Base-by-base conservation (phyloP, 2,888 invertebrate species). In the Petrolisthes manimaculis region DNA sequence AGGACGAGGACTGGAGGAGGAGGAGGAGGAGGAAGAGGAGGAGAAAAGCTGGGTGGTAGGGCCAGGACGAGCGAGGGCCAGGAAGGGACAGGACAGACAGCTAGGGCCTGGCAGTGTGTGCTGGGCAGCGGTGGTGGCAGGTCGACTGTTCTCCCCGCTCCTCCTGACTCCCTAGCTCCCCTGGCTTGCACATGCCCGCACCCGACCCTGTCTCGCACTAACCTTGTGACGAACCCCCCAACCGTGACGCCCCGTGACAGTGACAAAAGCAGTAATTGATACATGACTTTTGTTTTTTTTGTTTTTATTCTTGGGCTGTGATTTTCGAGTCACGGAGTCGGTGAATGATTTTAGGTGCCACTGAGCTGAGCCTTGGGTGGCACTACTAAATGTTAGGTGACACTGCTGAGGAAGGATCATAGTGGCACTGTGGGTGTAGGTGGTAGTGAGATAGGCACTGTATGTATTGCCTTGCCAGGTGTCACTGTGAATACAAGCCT, bases 101-200 rank as follows among this genome's bases (percentile, higher is more conserved):
- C 54, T 21, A 18, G 54, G 67, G 67, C 51, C 21, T 14, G 67
- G 67, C 88, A 88, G 88, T 88, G 88, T 87, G 83, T 87, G 79
- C 67, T 56, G 83, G 88, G 88, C 83, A 37, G 88, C 80, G 88
- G 84, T 14, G 53, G 88, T 24, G 84, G 37, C 67, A 77, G 54
- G 86, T 51, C 24, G 53, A n/a, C 51, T n/a, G 71, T 74, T 37
- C 37, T 5, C 21, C 37, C 21, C 69, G 53, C 12, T n/a, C 4
- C 8, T 61, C 37, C 53, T 5, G 61, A 51, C 61, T 51, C 53
- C 69, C 75, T 14, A 75, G n/a, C 80, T 53, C 14, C 53, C 54
- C n/a, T 75, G 37, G 24, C 79, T 37, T 55, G 69, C 79, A 24
- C 21, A 12, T 4, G 37, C 61, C 77, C 78, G n/a, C 67, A 24